Base-by-base conservation (phyloP, 2,888 invertebrate species). In the Dasypogon diadema region DNA sequence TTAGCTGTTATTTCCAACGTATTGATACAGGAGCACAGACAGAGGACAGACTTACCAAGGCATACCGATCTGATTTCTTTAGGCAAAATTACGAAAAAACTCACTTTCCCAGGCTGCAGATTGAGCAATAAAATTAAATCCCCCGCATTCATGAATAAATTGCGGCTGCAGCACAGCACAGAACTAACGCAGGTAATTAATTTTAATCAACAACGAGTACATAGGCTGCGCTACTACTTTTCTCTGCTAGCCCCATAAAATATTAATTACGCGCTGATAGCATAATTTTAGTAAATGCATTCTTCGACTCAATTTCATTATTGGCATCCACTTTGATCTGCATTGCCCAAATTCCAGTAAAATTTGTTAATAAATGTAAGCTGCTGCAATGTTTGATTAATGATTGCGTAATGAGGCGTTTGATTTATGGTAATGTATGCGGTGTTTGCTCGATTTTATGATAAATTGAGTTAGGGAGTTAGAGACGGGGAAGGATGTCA, bases 241-340 rank as follows among this genome's bases (percentile, higher is more conserved):
- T 65, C 65, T 24, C 46, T 24, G 24, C 22, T 48, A 46, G 24
- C 65, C 46, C 22, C 48, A 37, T 48, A 24, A 42, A 14, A 46
- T 65, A 46, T 65, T 65, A 65, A 65, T 65, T 65, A 65, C 65
- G 46, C 65, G 14, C 65, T 65, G 65, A 65, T 65, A 65, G 65
- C 48, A 65, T 24, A 65, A 65, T 65, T 65, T 65, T 65, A 18
- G 42, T 42, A 42, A 65, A 65, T 46, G 46, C 65, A 65, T 65
- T 65, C 65, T 65, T 65, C 24, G 14, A 46, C 8, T n/a, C 24
- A 12, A 46, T 48, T 65, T 22, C 21, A 46, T 65, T 65, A 46
- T 46, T 46, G 65, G 22, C n/a, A n/a, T 6, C 5, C 21, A 12
- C 14, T 6, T 16, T n/a, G 18, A 5, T 51, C 18, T 12, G 18